Base-by-base conservation (phyloP, 2,888 invertebrate species). In the Limnephilus lunatus region DNA sequence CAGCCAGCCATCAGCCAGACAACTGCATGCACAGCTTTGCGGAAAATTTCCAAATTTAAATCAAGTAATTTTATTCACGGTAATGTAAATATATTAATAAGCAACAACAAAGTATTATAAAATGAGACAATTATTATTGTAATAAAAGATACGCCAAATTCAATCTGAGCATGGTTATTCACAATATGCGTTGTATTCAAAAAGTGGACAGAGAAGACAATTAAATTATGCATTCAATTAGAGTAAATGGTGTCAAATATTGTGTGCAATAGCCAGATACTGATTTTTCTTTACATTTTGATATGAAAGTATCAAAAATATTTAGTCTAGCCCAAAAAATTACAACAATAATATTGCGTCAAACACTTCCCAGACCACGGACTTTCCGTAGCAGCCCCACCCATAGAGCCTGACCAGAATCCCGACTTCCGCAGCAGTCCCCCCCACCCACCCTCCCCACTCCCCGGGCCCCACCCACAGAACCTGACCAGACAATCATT, bases 241-340 rank as follows among this genome's bases (percentile, higher is more conserved):
- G 89, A 31, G 39, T 81, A 89, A 68, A 48, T 90, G 48, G 25
- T 39, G 90, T 83, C 48, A 90, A 83, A 82, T 83, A 30, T 68
- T 87, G 86, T 91, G 92, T 92, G 92, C 91, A 85, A 68, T 90
- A 89, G 92, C 89, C 91, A 81, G 90, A 88, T 81, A 93, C 91
- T 53, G 92, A 89, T 83, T 92, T 92, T 92, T 92, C 89, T 89
- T 91, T 90, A 80, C 85, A 93, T 93, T 93, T 94, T 94, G 94
- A 94, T 96, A 96, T 96, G 95, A 96, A 96, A 96, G 96, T 96
- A 96, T 96, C 96, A 96, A 96, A 96, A 96, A 96, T 96, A 96
- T 96, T 95, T 95, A 95, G 95, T 95, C 95, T 95, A 95, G 94
- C 95, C 94, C 94, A 91, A 90, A 85, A 85, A 85, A 85, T 90